These are phyloP conservation scores for Drosophila silvestris DNA, from an alignment of 2,888 invertebrate genomes.

Conservation along the genomic window DNA sequence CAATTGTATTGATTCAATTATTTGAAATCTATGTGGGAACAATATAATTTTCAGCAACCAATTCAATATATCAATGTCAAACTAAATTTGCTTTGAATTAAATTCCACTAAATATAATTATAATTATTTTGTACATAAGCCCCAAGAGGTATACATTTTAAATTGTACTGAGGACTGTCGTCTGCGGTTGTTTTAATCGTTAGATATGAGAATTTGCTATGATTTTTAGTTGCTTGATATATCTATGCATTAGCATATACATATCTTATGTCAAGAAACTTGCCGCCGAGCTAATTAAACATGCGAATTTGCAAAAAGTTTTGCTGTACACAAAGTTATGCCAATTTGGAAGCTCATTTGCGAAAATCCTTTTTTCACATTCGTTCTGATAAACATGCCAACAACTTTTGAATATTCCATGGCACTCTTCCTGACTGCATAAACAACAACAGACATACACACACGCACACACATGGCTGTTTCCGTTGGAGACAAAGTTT, in stretches of 20 bases:
- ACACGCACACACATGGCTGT: neutral
- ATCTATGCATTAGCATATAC: constrained; percentile 24
- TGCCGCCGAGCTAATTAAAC: constrained; percentile 62
- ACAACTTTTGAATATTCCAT: constrained; percentile 61
- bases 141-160: neutral
- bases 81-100: neutral
- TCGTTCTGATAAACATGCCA: constrained; percentile 75
- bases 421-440: constrained; percentile 44
- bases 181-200: neutral
- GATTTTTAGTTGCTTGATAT: neutral
- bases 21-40: neutral
- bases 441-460: constrained; percentile 21
- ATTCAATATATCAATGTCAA: neutral
- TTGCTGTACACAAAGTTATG: constrained; percentile 59
- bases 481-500: constrained; percentile 77
- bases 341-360: constrained; percentile 74
- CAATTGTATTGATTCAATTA: neutral
- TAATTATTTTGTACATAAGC: neutral
- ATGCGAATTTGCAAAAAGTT: constrained; percentile 48
- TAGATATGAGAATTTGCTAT: neutral
- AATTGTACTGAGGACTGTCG: neutral
- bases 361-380: constrained; percentile 61
- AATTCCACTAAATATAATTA: neutral
- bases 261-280: constrained; percentile 24
- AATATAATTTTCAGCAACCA: neutral